Evolutionary conservation across 2,797 vertebrate genomes (phyloP).

Genomic region (Ispidina picta): DNA sequence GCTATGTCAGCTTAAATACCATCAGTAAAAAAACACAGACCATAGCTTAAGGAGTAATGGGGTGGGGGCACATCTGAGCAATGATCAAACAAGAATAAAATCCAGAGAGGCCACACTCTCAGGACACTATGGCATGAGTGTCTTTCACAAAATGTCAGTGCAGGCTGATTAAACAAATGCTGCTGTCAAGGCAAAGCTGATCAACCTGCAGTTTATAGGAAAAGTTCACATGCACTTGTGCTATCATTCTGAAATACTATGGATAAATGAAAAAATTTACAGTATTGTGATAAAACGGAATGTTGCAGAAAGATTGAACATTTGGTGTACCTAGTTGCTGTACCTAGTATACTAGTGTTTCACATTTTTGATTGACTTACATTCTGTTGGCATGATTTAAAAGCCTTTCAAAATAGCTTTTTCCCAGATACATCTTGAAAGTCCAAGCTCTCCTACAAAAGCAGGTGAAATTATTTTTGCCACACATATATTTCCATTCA

Average conservation of each 20-base stretch:
- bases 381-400: conserved; percentile 12
- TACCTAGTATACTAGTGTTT: not conserved
- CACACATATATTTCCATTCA: conserved; percentile 7
- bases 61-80: conserved; percentile 30
- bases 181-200: conserved; percentile 8
- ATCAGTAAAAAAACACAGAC: conserved; percentile 68
- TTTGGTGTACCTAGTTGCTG: not conserved
- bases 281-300: not conserved
- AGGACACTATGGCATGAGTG: not conserved
- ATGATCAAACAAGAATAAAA: conserved; percentile 69
- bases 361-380: conserved; percentile 6
- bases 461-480: conserved; percentile 24
- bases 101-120: conserved; percentile 28
- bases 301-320: not conserved
- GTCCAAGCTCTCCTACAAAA: conserved; percentile 30
- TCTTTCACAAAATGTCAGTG: conserved; percentile 62
- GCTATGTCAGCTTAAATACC: conserved; percentile 75
- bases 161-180: conserved; percentile 19
- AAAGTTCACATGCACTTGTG: not conserved
- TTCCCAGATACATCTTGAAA: conserved; percentile 7
- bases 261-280: not conserved
- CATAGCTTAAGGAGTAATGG: conserved; percentile 68
- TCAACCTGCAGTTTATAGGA: not conserved
- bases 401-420: not conserved
- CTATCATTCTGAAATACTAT: not conserved